Conservation (phyloP, 2,888 invertebrate species). For the Chrysolina americana region DNA sequence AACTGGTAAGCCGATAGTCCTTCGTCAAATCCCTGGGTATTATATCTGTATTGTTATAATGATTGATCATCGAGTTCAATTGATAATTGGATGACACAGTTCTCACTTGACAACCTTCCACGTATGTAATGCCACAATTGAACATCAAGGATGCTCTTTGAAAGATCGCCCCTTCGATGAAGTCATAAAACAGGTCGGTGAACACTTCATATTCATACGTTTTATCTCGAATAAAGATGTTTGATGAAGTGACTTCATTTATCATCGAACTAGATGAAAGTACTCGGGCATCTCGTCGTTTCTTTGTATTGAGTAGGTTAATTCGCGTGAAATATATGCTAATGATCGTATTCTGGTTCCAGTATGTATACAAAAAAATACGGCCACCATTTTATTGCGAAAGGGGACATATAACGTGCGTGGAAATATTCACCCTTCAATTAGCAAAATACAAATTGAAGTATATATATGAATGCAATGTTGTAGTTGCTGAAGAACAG, state of each 20-base stretch:
- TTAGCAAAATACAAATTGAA: too few relatives aligned
- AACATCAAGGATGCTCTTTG: slow-evolving; percentile 42
- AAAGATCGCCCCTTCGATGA: slow-evolving; percentile 53
- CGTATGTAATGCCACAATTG: slow-evolving; percentile 13
- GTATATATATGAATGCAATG: too few relatives aligned
- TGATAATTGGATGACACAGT: slow-evolving; percentile 25
- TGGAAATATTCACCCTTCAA: too few relatives aligned
- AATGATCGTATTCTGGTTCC: slow-evolving; percentile 14
- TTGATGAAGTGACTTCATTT: slow-evolving; percentile 63
- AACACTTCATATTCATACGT: slow-evolving; percentile 59
- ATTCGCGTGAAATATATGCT: slow-evolving; percentile 39
- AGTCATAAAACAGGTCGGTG: slow-evolving; percentile 56
- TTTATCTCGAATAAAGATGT: slow-evolving; percentile 60
- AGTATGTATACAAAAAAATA: background rate
- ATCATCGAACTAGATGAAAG: slow-evolving; percentile 62
- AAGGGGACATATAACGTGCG: too few relatives aligned
- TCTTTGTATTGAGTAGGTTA: slow-evolving; percentile 30
- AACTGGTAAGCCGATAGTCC: slow-evolving; percentile 22
- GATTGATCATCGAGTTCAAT: slow-evolving; percentile 38
- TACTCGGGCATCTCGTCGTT: slow-evolving; percentile 31
- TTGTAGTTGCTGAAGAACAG: too few relatives aligned
- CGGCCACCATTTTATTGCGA: background rate
- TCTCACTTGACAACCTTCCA: slow-evolving; percentile 19
- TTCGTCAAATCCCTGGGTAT: slow-evolving; percentile 35
- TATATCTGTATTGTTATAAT: slow-evolving; percentile 39